phyloP scores from a whole-genome alignment of 2,888 invertebrate genomes.

The Thereva unica region DNA sequence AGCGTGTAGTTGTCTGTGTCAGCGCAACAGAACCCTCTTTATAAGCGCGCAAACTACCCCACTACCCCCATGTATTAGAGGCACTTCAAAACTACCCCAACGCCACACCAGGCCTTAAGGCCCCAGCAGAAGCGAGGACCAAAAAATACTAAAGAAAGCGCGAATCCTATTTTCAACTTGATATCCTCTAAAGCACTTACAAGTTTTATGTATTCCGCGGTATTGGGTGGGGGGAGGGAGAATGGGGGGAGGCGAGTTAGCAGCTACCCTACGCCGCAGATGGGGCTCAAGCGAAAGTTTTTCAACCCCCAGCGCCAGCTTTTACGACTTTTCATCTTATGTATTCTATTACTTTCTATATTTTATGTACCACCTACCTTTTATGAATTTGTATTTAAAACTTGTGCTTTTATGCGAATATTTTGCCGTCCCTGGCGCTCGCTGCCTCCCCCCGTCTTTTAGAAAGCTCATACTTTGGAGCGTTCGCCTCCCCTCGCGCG shows the following conservation, averaged over 20 bases:
- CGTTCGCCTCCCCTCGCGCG: constrained; percentile 14
- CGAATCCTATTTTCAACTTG: constrained; percentile 43
- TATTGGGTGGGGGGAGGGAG: constrained; percentile 35
- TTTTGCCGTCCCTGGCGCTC: constrained; percentile 15
- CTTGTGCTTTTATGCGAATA: constrained; percentile 43
- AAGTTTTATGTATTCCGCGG: constrained; percentile 42
- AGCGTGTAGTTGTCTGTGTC: constrained; percentile 33
- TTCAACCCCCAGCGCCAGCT: constrained; percentile 43
- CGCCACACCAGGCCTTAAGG: constrained; percentile 18
- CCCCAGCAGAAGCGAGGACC: constrained; percentile 18
- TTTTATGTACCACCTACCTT: constrained; percentile 43
- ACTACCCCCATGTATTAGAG: constrained; percentile 37
- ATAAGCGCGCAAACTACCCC: constrained; percentile 33
- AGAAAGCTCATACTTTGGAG: constrained; percentile 6
- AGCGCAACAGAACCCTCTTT: constrained; percentile 32
- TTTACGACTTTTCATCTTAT: constrained; percentile 45
- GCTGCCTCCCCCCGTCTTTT: background rate
- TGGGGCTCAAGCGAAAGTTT: constrained; percentile 41
- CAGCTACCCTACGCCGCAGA: constrained; percentile 16
- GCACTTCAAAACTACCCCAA: constrained; percentile 35
- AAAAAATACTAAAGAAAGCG: constrained; percentile 42
- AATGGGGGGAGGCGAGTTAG: background rate
- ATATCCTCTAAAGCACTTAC: constrained; percentile 43
- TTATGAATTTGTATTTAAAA: constrained; percentile 44
- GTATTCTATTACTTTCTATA: constrained; percentile 44